Conservation (phyloP, 1,140 invertebrate genomes). For the Frieseomelitta varia region DNA sequence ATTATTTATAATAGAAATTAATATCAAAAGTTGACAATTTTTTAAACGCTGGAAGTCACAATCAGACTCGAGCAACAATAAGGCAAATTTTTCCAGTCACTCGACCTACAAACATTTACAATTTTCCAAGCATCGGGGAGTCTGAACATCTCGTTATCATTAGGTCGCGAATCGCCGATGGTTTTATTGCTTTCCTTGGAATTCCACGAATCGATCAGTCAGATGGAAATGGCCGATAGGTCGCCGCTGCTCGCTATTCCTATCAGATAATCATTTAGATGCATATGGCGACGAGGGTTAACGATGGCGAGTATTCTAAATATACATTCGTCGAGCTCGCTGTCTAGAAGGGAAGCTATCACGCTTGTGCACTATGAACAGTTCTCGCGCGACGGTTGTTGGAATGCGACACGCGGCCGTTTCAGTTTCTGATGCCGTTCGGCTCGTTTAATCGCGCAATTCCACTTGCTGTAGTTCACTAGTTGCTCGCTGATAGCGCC, state of each 20-base stretch:
- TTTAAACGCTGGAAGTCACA: not conserved
- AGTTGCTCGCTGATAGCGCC: conserved; percentile 18
- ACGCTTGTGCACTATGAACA: not conserved
- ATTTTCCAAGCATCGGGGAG: not conserved
- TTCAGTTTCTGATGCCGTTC: conserved; percentile 35
- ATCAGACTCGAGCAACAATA: not conserved
- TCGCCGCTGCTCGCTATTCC: conserved; percentile 47
- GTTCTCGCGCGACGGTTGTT: conserved; percentile 20
- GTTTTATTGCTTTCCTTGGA: conserved; percentile 52
- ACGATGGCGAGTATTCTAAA: conserved; percentile 64
- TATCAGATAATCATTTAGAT: conserved; percentile 77
- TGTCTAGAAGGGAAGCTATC: conserved; percentile 25
- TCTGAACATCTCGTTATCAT: conserved; percentile 36
- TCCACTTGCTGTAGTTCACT: conserved; percentile 20
- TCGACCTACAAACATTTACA: not conserved
- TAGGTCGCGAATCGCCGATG: conserved; percentile 53
- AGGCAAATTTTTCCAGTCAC: not conserved
- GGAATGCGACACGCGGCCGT: conserved; percentile 65
- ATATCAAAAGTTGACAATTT: not conserved
- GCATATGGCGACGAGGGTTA: conserved; percentile 63
- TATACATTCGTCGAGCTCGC: conserved; percentile 61
- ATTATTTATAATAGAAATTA: not conserved
- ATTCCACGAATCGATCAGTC: conserved; percentile 71
- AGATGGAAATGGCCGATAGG: conserved; percentile 75
- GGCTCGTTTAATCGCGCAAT: conserved; percentile 44